These are phyloP conservation scores for Tenthredo scrophulariae DNA, from an alignment of 2,888 invertebrate species.

Conservation along the genomic window DNA sequence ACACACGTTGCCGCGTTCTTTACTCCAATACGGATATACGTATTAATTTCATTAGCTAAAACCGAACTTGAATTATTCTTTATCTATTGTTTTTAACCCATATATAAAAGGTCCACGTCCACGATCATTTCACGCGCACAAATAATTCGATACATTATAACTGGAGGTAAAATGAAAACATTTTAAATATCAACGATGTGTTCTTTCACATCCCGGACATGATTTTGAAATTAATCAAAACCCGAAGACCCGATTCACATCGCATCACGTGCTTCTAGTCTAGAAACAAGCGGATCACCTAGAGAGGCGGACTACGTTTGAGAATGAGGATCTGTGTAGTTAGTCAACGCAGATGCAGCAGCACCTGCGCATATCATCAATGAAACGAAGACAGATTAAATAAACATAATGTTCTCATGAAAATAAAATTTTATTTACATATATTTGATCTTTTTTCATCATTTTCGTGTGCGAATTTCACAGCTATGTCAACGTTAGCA, in stretches of 20 bases:
- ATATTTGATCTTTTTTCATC: constrained; percentile 24
- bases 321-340: neutral
- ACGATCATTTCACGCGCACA: neutral
- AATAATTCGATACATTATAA: neutral
- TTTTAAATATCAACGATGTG: neutral
- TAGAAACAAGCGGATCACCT: neutral
- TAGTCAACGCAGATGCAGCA: neutral
- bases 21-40: constrained; percentile 28
- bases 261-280: neutral
- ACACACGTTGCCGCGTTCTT: constrained; percentile 15
- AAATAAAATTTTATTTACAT: neutral
- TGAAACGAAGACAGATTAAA: neutral
- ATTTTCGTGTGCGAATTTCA: constrained; percentile 54
- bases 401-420: neutral
- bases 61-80: neutral
- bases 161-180: neutral
- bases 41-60: neutral
- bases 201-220: constrained; percentile 19
- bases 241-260: constrained; percentile 29
- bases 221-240: constrained; percentile 29
- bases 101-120: neutral
- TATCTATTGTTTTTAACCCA: neutral
- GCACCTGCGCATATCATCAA: neutral
- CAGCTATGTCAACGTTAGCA: constrained; percentile 63
- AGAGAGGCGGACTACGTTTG: neutral